A percentile compares a stretch with the other conserved stretches of the same genome.
phyloP scores from a whole-genome alignment of 2,797 vertebrate species.

The Catamblyrhynchus diadema region DNA sequence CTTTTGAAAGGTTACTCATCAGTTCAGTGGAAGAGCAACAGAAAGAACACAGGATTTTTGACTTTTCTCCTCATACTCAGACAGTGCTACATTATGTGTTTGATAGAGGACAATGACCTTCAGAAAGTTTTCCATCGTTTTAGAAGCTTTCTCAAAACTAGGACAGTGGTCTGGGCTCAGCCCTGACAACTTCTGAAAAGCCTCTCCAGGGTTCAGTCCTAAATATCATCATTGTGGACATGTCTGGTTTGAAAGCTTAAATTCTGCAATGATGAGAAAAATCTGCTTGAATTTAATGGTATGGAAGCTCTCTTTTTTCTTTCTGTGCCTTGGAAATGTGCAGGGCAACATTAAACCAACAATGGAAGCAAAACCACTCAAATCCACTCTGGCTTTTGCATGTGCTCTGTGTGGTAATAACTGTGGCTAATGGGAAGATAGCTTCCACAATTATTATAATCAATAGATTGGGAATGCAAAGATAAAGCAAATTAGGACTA shows the following conservation, averaged over 20 bases:
- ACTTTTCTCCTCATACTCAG: not conserved
- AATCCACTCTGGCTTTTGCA: not conserved
- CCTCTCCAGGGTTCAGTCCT: conserved; percentile 24
- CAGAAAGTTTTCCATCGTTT: conserved; percentile 44
- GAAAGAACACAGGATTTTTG: conserved; percentile 5
- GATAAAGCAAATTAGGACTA: conserved; percentile 31
- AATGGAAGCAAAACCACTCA: not conserved
- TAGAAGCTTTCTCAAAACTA: conserved; percentile 35
- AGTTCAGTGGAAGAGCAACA: not conserved
- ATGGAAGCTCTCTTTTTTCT: not conserved
- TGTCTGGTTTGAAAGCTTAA: conserved; percentile 4
- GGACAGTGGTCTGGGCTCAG: not conserved
- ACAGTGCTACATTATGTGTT: not conserved
- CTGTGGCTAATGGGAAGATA: conserved; percentile 24
- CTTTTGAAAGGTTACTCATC: conserved; percentile 53
- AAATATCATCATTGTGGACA: conserved; percentile 16
- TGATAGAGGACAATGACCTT: conserved; percentile 43
- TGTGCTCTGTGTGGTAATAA: not conserved
- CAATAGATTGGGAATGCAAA: conserved; percentile 23
- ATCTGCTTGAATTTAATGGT: not conserved
- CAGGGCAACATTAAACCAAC: not conserved
- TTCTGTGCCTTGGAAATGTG: not conserved
- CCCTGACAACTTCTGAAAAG: conserved; percentile 13
- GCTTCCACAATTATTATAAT: conserved; percentile 32
- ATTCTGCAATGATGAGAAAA: not conserved